Evolutionary conservation across 2,113 vertebrate species (phyloP), one percentile per base, ranked within the genome.

Genomic region (Myrmecophaga tridactyla): DNA sequence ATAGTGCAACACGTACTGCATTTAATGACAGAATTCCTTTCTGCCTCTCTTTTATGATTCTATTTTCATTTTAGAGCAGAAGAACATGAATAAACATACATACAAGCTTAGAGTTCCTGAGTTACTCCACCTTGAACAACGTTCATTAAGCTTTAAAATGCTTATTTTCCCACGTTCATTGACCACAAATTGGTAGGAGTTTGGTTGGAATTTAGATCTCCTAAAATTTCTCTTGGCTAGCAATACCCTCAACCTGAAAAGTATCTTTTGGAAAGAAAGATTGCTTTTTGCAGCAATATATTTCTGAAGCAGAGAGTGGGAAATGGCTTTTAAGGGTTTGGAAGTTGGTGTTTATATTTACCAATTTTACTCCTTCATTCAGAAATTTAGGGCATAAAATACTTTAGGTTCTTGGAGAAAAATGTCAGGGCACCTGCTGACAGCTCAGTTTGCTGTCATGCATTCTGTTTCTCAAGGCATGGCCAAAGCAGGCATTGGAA

Each of bases 151-250:
- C 36, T 86, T 53, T 95, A 53, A 86, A 89, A 86, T 86, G 46
- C 76, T 34, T 72, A 27, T 18, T 53, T 83, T 51, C 34, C 62
- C 63, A 65, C 36, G 70, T 94, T 29, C n/a, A 36, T 67, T 89
- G 73, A 51, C 39, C 62, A 92, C 14, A 65, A 69, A 58, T 58
- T 70, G 56, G 25, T 72, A 86, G 27, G 3, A 72, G 29, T 1
- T 56, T 92, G n/a, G 15, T 73, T 95, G 92, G 60, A 94, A 87
- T 92, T 78, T 73, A 86, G 83, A 80, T 69, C 27, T 69, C 65
- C 51, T 86, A 72, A 86, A 82, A 80, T 78, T 83, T 72, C 18
- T 94, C 39, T 82, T 87, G 48, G 63, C 21, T 53, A 89, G 46
- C 70, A 90, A 62, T 78, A 20, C 9, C 10, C 23, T 85, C 46